phyloP scores from a whole-genome alignment of 2,888 invertebrate species.

The Caenorhabditis drosophilae region DNA sequence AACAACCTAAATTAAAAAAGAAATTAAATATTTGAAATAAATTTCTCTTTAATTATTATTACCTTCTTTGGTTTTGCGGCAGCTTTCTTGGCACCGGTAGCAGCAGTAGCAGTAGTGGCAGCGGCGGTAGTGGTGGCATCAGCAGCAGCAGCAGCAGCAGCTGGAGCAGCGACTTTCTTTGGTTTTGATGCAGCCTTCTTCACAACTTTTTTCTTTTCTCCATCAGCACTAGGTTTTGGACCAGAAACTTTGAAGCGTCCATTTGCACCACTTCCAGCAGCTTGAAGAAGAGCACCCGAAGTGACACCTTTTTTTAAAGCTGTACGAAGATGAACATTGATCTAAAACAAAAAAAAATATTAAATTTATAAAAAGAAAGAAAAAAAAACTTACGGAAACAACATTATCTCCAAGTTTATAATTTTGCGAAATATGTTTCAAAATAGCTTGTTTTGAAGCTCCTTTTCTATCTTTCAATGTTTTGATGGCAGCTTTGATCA shows the following conservation, averaged over 20 bases:
- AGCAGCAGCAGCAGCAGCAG: not conserved
- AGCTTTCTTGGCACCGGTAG: slow-evolving; percentile 4
- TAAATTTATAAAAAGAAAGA: not conserved
- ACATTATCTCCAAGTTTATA: slow-evolving; percentile 69
- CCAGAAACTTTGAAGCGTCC: slow-evolving; percentile 56
- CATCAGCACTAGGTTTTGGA: slow-evolving; percentile 10
- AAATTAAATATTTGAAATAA: slow-evolving; percentile 14
- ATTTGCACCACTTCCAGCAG: slow-evolving; percentile 57
- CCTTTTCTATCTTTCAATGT: slow-evolving; percentile 71
- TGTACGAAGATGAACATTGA: slow-evolving; percentile 70
- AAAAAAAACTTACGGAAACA: not conserved
- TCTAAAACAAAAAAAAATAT: slow-evolving; percentile 25
- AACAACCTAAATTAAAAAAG: not conserved
- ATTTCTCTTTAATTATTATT: slow-evolving; percentile 1
- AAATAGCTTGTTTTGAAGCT: slow-evolving; percentile 71
- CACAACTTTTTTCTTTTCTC: not conserved
- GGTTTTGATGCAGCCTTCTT: slow-evolving; percentile 6
- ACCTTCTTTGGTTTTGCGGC: slow-evolving; percentile 14
- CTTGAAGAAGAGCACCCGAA: slow-evolving; percentile 70
- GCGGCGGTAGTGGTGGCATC: slow-evolving; percentile 17
- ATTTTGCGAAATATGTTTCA: slow-evolving; percentile 70
- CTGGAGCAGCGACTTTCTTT: slow-evolving; percentile 10
- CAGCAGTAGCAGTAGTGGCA: slow-evolving; percentile 8
- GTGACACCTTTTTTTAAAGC: slow-evolving; percentile 70
- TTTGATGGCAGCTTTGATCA: slow-evolving; percentile 70